phyloP scores from a whole-genome alignment of 2,113 vertebrate species.

The Notarius lentiginosus region DNA sequence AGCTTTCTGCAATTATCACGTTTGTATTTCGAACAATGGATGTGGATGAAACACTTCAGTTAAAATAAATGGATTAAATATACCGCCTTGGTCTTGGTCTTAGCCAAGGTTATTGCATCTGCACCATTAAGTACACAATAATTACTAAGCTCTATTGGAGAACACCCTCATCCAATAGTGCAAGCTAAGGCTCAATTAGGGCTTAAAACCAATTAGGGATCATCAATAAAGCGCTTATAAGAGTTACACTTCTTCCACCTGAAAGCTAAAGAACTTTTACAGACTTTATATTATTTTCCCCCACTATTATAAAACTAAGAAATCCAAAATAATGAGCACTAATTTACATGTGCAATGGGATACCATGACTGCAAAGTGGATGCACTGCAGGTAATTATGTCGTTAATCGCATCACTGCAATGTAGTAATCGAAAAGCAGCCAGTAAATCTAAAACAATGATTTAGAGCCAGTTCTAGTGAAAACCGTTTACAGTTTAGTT shows the following conservation, averaged over 20 bases:
- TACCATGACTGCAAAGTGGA: not conserved
- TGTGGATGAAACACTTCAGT: not conserved
- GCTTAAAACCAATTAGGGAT: conserved; percentile 55
- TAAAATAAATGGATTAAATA: not conserved
- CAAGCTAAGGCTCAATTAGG: conserved; percentile 44
- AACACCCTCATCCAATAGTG: conserved; percentile 40
- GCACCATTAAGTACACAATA: conserved; percentile 36
- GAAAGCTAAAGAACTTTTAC: conserved; percentile 11
- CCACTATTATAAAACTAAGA: not conserved
- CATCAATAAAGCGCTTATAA: conserved; percentile 40
- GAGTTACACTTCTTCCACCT: conserved; percentile 29
- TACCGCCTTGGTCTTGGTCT: conserved; percentile 13
- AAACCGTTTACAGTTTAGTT: not conserved
- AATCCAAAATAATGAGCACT: not conserved
- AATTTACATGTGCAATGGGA: not conserved
- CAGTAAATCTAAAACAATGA: not conserved
- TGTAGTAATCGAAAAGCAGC: not conserved
- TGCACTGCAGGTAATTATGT: not conserved
- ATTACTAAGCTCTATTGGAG: conserved; percentile 38
- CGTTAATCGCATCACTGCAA: not conserved
- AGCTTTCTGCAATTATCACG: not conserved
- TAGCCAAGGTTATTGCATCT: conserved; percentile 32
- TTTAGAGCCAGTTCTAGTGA: not conserved
- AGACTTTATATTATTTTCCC: not conserved
- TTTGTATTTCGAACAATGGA: not conserved